A percentile compares a stretch with the other conserved stretches of the same genome.
Conservation (phyloP, 2,888 invertebrate species). For the Pterostichus madidus region DNA sequence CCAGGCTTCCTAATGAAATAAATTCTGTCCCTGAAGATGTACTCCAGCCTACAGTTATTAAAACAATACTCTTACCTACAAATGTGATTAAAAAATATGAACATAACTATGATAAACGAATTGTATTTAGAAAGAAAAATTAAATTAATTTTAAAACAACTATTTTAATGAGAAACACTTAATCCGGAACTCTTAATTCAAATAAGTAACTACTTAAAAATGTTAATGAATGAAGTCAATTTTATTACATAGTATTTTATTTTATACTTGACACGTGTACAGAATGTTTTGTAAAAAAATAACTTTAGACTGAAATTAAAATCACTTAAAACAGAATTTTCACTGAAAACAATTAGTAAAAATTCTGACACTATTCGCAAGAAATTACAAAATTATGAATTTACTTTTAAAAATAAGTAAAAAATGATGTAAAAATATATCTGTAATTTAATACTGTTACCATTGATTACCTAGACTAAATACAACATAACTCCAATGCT, state of each 20-base stretch:
- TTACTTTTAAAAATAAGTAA: neutral
- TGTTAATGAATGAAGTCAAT: neutral
- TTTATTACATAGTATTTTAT: constrained; percentile 56
- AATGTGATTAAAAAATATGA: constrained; percentile 46
- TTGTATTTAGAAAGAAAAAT: constrained; percentile 62
- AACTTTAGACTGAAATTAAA: constrained; percentile 58
- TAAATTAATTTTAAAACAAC: neutral
- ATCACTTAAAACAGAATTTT: constrained; percentile 43
- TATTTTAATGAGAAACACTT: no score
- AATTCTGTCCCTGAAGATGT: neutral
- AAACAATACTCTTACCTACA: constrained; percentile 42
- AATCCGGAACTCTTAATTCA: no score
- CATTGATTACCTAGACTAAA: constrained; percentile 48
- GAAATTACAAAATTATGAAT: neutral
- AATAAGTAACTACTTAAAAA: no score
- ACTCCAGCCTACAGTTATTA: neutral
- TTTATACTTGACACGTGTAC: constrained; percentile 63
- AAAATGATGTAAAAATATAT: constrained; percentile 60
- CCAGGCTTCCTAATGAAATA: constrained; percentile 10
- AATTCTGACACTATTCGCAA: constrained; percentile 22
- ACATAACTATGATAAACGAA: constrained; percentile 56
- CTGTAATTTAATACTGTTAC: constrained; percentile 61
- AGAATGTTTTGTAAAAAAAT: constrained; percentile 63
- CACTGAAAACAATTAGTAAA: constrained; percentile 22
- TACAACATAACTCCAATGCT: constrained; percentile 49